Percentiles rank a stretch among this genome's conserved stretches.
Conservation (phyloP, 1,140 invertebrate genomes). For the Ostrea edulis region DNA sequence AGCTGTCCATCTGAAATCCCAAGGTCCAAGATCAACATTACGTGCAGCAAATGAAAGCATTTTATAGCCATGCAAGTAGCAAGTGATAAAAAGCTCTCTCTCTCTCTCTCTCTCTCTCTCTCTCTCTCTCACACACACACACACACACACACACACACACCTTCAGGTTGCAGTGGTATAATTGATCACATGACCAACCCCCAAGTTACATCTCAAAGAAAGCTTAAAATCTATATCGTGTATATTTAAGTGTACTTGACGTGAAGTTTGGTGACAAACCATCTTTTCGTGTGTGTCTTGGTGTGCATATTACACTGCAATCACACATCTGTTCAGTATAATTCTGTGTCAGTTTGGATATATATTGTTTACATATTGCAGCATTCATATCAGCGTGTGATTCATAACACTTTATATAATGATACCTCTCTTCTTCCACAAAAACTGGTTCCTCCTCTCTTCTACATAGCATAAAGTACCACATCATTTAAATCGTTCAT, state of each 20-base stretch:
- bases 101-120: not conserved
- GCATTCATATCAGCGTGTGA: not conserved
- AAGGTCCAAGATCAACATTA: not conserved
- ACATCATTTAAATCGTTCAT: not conserved
- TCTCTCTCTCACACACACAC: too few species aligned
- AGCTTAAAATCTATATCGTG: too few species aligned
- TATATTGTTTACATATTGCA: not conserved
- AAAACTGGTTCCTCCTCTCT: not conserved
- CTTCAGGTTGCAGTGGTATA: not conserved
- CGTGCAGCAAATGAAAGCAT: slow-evolving; percentile 22
- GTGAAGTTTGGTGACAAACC: not conserved
- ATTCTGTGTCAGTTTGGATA: not conserved
- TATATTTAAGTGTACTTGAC: not conserved
- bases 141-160: too few species aligned
- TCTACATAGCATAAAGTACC: slow-evolving; percentile 18
- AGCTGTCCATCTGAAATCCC: slow-evolving; percentile 16
- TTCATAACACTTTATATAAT: not conserved
- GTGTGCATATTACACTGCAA: not conserved
- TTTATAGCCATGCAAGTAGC: not conserved
- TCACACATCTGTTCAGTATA: not conserved
- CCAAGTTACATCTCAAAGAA: too few species aligned
- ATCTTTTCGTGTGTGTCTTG: not conserved
- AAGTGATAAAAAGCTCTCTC: not conserved
- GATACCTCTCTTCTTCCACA: not conserved
- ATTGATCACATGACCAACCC: too few species aligned